phyloP scores from a whole-genome alignment of 2,113 vertebrate genomes.

The Nicator chloris region DNA sequence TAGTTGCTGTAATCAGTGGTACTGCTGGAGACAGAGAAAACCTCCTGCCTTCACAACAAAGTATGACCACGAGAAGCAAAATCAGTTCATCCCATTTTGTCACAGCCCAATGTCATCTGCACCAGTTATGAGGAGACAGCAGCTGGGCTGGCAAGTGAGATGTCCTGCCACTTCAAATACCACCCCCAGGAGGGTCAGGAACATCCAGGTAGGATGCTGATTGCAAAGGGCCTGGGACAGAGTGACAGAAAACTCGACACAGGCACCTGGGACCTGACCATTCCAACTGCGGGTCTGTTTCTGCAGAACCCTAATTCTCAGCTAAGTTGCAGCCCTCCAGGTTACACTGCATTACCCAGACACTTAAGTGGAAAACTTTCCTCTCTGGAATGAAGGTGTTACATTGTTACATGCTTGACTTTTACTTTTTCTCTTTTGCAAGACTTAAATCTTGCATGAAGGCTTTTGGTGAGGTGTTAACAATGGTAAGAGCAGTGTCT shows the following conservation, averaged over 20 bases:
- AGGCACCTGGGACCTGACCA: not conserved
- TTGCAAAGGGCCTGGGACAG: not conserved
- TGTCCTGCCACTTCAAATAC: not conserved
- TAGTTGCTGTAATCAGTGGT: not conserved
- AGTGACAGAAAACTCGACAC: not conserved
- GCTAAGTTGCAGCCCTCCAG: not conserved
- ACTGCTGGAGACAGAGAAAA: not conserved
- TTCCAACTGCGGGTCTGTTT: not conserved
- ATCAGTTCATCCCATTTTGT: not conserved
- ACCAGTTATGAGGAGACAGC: not conserved
- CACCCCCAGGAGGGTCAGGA: not conserved
- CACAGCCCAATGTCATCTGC: not conserved
- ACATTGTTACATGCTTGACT: not conserved
- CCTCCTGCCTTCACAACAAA: not conserved
- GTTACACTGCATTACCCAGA: not conserved
- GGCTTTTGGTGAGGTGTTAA: not conserved
- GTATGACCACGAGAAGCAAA: not conserved
- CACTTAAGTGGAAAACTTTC: not conserved
- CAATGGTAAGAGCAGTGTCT: not conserved
- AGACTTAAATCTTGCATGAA: not conserved
- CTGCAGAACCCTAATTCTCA: not conserved
- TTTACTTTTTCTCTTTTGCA: not conserved
- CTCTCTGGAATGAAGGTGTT: not conserved
- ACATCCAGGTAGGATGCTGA: constrained; percentile 30
- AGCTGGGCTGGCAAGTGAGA: not conserved